Evolutionary conservation across 2,797 vertebrate genomes (phyloP).

Genomic region (Trachops cirrhosus): DNA sequence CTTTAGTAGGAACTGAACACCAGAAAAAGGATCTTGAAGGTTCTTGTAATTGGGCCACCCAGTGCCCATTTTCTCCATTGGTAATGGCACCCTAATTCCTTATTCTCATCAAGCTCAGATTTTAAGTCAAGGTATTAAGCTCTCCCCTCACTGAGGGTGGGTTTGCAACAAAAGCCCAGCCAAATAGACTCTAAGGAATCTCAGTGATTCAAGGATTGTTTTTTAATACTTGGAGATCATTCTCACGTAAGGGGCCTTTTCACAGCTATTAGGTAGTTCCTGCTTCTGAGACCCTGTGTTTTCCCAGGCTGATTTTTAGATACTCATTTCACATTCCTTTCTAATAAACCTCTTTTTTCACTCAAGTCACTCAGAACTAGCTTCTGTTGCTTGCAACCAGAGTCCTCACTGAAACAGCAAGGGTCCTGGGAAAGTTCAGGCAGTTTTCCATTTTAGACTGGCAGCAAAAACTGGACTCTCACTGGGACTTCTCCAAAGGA

Average conservation of each 20-base stretch:
- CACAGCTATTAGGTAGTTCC: not conserved
- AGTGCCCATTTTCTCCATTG: not conserved
- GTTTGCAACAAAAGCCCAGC: not conserved
- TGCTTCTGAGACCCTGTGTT: not conserved
- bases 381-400: not conserved
- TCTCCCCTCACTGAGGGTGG: not conserved
- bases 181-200: not conserved
- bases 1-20: not conserved
- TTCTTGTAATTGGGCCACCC: not conserved
- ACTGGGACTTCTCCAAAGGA: not conserved
- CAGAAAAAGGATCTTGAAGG: not conserved
- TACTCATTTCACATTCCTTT: not conserved
- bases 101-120: not conserved
- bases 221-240: not conserved
- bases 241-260: not conserved
- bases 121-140: not conserved
- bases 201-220: not conserved
- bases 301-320: not conserved
- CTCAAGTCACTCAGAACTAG: not conserved
- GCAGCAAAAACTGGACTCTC: not conserved
- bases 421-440: not conserved
- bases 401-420: not conserved
- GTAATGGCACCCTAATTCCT: not conserved
- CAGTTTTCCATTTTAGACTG: not conserved
- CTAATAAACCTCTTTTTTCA: not conserved